Percentiles rank a stretch among this genome's conserved stretches.
These are phyloP conservation scores for Macrobrachium rosenbergii DNA, from an alignment of 1,140 invertebrate species.

Conservation along the genomic window DNA sequence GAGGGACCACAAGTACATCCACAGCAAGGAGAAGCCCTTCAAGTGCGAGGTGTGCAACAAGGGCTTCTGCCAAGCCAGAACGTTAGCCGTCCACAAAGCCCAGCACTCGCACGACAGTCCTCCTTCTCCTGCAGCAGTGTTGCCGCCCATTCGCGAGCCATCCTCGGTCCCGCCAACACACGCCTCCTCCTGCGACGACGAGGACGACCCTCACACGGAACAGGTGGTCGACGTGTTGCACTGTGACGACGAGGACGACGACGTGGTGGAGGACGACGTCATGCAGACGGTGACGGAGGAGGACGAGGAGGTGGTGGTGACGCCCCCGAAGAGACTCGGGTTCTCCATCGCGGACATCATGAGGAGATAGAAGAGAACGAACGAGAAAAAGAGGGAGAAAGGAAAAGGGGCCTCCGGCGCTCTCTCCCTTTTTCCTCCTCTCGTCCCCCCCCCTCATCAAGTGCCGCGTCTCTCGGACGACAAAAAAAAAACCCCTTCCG, in stretches of 20 bases:
- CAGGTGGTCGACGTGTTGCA: slow-evolving; percentile 46
- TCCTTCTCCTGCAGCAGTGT: neutral
- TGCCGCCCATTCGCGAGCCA: neutral
- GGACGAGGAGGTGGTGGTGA: slow-evolving; percentile 30
- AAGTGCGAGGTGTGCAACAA: slow-evolving; percentile 96
- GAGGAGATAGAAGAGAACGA: slow-evolving; percentile 33
- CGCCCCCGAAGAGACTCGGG: slow-evolving; percentile 49
- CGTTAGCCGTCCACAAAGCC: slow-evolving; percentile 85
- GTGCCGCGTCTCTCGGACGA: neutral
- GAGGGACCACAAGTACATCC: no score
- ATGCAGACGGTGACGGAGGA: slow-evolving; percentile 40
- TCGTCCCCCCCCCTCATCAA: no score
- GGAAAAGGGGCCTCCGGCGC: neutral
- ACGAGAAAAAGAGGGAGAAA: neutral
- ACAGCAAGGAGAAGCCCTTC: slow-evolving; percentile 80
- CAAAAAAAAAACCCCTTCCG: neutral
- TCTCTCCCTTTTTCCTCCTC: neutral
- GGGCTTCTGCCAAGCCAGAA: slow-evolving; percentile 96
- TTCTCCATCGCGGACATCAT: slow-evolving; percentile 60
- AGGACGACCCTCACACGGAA: no score
- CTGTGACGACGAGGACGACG: slow-evolving; percentile 32
- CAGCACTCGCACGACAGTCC: slow-evolving; percentile 53
- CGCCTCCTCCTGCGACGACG: neutral
- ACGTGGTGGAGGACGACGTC: slow-evolving; percentile 40
- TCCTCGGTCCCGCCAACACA: neutral